Evolutionary conservation across 2,113 vertebrate species (phyloP), one percentile per base, ranked within the genome.

Genomic region (Labeo catla): DNA sequence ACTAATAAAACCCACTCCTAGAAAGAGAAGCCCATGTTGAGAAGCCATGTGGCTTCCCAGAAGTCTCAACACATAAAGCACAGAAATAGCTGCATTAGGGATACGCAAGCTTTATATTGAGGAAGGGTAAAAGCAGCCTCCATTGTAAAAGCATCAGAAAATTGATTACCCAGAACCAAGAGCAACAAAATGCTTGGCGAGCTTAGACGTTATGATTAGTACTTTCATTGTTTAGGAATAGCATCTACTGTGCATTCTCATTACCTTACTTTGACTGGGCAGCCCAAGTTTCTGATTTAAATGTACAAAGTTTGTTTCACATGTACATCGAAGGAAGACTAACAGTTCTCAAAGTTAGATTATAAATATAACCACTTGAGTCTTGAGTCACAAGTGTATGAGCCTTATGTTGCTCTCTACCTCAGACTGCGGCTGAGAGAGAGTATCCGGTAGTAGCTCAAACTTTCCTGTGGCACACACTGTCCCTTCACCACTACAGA

Each of bases 381-480:
- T 36, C 15, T 19, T 2, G 28, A 28, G 28, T 28, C 28, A 28
- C 28, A 43, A 68, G 23, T 84, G 13, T 81, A 1, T 43, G 82
- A 82, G 85, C 66, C 66, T 63, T 70, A 86, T 63, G 85, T 82
- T 89, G 85, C 82, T 89, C 81, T 86, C 70, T 10, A 43, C 52
- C 84, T 76, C 81, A 34, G 81, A 86, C 39, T 0, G 66, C 70
- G 21, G 80, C 81, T 4, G 66, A 84, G 81, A 2, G 81, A 89
- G 76, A 84, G 76, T 43, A 89, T 89, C 85, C 85, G 61, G 82
- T 77, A 86, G 59, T 19, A 54, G 84, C 76, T 84, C 85, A 23
- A 23, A 79, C 28, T 28, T 81, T 70, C 11, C 21, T 86, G 45
- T 87, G 21, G 76, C 85, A 77, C 85, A 85, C 85, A 52, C 49